Evolutionary conservation across 1,140 invertebrate genomes (phyloP).

Genomic region (Drosophila parabipectinata): DNA sequence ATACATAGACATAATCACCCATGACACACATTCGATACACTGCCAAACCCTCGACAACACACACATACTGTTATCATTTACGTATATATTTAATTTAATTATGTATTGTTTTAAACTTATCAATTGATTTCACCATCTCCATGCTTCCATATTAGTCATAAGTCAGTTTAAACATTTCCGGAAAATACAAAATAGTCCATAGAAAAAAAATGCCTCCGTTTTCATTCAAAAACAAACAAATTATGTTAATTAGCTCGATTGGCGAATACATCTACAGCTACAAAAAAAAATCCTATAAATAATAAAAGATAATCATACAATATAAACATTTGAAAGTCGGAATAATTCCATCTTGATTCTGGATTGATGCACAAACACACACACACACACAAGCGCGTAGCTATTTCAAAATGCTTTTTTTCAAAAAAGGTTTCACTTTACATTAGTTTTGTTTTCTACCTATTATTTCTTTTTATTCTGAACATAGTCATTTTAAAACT

Average conservation of each 20-base stretch:
- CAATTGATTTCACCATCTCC: constrained; percentile 24
- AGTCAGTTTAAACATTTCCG: constrained; percentile 27
- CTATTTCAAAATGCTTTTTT: constrained; percentile 23
- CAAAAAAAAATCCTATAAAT: constrained; percentile 6
- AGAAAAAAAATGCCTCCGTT: constrained; percentile 66
- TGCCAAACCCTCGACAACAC: constrained; percentile 23
- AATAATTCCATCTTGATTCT: constrained; percentile 13
- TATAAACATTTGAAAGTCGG: constrained; percentile 34
- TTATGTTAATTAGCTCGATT: constrained; percentile 51
- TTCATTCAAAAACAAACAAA: constrained; percentile 28
- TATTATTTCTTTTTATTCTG: constrained; percentile 14
- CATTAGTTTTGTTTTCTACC: background rate
- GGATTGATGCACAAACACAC: background rate
- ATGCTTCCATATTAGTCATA: constrained; percentile 42
- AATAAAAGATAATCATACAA: constrained; percentile 23
- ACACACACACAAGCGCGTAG: constrained; percentile 23
- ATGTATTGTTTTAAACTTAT: constrained; percentile 45
- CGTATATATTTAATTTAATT: constrained; percentile 38
- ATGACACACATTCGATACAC: constrained; percentile 30
- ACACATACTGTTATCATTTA: constrained; percentile 40
- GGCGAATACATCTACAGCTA: constrained; percentile 39
- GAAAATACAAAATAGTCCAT: constrained; percentile 31
- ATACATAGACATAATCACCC: constrained; percentile 40
- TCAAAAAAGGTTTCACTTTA: background rate
- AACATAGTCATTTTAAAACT: constrained; percentile 20